Base-by-base conservation (phyloP, 2,113 vertebrate genomes). In the Carassius auratus region DNA sequence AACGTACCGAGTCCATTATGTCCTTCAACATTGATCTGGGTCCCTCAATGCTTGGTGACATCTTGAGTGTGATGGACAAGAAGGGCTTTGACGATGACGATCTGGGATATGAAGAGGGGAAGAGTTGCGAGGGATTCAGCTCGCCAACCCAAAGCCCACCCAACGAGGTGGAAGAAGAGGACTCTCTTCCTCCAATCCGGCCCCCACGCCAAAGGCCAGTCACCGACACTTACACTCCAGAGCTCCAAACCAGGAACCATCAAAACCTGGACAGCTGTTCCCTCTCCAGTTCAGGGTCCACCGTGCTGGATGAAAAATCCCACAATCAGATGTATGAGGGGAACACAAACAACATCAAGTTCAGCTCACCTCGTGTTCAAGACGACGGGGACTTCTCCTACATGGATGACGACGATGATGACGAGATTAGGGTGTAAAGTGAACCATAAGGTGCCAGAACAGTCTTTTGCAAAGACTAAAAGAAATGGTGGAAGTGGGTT, bases 11-110 rank as follows among this genome's bases (percentile, higher is more conserved):
- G 91, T 99, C 98, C 50, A 96, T 99, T 90, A 96, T 99, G 96
- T 99, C 98, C 57, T 99, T 99, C 94, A 96, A 99, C 92, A 96
- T 99, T 6, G 98, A 99, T 92, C 90, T 99, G 93, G 98, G 98
- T 2, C 98, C 98, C 13, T 99, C 98, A 64, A 99, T 99, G 97
- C 95, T 99, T 0, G 96, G 97, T 0, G 98, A 99, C 0, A 96
- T 99, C 89, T 92, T 99, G 23, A 96, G 97, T 77, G 96, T 99
- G 91, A 99, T 99, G 98, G 97, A 99, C 84, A 98, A 97, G 92
- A 96, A 95, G 36, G 94, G 93, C 78, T 96, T 94, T 93, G 96
- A 96, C 68, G 96, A 96, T 0, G 95, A 95, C 15, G 96, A 94
- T 79, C 89, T 95, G 0, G 93, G 96, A 3, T 94, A 90, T 7